A percentile compares a stretch with the other conserved stretches of the same genome.
These are phyloP conservation scores for Haemorhous mexicanus DNA, from an alignment of 2,113 vertebrate species.

Conservation along the genomic window DNA sequence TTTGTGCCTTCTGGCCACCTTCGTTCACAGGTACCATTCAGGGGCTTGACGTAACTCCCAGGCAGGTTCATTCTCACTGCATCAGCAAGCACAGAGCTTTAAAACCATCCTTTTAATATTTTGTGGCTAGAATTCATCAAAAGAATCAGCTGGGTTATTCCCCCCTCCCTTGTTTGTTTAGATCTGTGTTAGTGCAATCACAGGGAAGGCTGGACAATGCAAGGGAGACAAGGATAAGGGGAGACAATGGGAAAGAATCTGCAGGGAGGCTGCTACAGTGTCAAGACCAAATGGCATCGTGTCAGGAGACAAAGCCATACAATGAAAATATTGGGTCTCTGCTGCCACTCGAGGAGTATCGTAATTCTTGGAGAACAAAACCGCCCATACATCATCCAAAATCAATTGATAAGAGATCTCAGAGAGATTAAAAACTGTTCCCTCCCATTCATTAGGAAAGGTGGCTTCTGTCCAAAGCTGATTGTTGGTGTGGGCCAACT, in stretches of 20 bases:
- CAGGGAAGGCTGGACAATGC: not conserved
- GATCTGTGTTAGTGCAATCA: not conserved
- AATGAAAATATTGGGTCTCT: conserved; percentile 36
- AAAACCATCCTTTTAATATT: not conserved
- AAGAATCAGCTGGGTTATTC: not conserved
- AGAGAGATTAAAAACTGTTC: conserved; percentile 59
- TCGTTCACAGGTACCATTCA: not conserved
- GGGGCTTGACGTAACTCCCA: not conserved
- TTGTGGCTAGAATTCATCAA: not conserved
- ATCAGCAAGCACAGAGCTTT: not conserved
- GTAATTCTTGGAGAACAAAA: conserved; percentile 61
- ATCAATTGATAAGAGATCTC: conserved; percentile 65
- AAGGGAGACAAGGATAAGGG: not conserved
- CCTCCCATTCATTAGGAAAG: conserved; percentile 62
- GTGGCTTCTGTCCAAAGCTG: conserved; percentile 37
- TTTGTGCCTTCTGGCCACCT: not conserved
- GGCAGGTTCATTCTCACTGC: not conserved
- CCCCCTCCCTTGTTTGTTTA: not conserved
- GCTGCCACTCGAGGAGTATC: conserved; percentile 15
- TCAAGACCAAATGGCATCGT: not conserved
- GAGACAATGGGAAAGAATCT: conserved; percentile 12
- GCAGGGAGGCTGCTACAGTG: not conserved
- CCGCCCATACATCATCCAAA: conserved; percentile 51
- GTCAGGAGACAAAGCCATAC: conserved; percentile 20
- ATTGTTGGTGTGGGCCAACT: conserved; percentile 44